Evolutionary conservation across 2,797 vertebrate genomes (phyloP), one percentile per base, ranked within the genome.

Genomic region (Siniperca undulata): DNA sequence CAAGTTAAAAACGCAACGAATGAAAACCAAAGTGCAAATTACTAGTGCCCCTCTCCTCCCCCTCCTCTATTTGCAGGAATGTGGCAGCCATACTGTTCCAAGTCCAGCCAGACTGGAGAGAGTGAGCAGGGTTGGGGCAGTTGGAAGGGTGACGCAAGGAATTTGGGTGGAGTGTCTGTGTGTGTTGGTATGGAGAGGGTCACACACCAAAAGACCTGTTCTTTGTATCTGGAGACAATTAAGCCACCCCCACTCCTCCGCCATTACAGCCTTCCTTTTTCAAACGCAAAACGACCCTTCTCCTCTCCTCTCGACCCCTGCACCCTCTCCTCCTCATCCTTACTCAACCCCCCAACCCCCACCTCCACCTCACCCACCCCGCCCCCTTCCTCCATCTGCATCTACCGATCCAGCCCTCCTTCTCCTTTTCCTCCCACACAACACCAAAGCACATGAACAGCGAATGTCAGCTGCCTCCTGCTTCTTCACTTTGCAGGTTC

Each of bases 181-280:
- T 34, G 74, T 58, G 60, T 58, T 53, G 60, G 62, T 30, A 44
- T 70, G 77, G 75, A 77, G 82, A 61, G 74, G 80, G 88, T 82
- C 84, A 84, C 85, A 77, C 68, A 85, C 77, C 76, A 81, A 81
- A 71, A 78, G 75, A 86, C 87, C 77, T 80, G 64, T 17, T 88
- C 88, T 91, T 92, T 91, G 89, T 94, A 85, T 87, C 83, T 82
- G 56, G 82, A 78, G 81, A 86, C 85, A 87, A 90, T 87, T 84
- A 82, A 75, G 48, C 66, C 66, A 1, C 87, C 73, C 60, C 53
- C n/a, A 56, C 60, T 48, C 38, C 14, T 66, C 62, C 46, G 1
- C 72, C 68, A 34, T 3, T 24, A 12, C 81, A 55, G 83, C 83
- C 62, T 77, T 77, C 19, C 55, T 80, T 62, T 88, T 84, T 86